phyloP scores from a whole-genome alignment of 1,140 invertebrate genomes.

The Pararge aegeria region DNA sequence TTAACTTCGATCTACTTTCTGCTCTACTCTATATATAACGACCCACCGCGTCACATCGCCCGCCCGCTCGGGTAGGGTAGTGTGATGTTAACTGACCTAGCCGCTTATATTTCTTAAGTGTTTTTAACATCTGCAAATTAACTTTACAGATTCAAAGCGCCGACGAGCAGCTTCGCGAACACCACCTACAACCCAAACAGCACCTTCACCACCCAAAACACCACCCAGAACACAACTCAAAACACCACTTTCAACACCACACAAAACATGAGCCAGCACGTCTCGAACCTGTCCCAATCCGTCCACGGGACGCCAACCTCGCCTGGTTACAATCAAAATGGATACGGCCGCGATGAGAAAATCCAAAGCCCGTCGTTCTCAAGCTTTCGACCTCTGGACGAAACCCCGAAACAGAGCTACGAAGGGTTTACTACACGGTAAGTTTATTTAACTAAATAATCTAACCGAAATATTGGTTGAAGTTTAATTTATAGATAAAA shows the following conservation, averaged over 20 bases:
- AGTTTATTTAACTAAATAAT: conserved; percentile 29
- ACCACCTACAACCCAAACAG: conserved; percentile 71
- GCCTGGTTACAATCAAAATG: conserved; percentile 32
- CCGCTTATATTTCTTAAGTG: too few relatives aligned
- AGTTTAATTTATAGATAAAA: conserved; percentile 17
- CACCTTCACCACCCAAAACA: conserved; percentile 50
- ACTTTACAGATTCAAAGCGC: conserved; percentile 58
- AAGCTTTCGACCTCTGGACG: conserved; percentile 64
- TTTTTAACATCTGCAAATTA: too few relatives aligned
- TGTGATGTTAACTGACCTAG: too few relatives aligned
- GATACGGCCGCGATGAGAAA: conserved; percentile 44
- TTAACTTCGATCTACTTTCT: too few relatives aligned
- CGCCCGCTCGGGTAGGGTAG: too few relatives aligned
- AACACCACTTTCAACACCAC: conserved; percentile 29
- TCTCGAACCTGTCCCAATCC: conserved; percentile 33
- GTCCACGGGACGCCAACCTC: conserved; percentile 23
- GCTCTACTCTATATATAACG: too few relatives aligned
- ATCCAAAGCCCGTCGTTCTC: conserved; percentile 69
- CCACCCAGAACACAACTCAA: conserved; percentile 33
- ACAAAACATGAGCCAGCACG: conserved; percentile 33
- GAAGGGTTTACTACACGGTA: conserved; percentile 83
- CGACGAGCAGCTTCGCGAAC: conserved; percentile 66
- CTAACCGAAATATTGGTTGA: not conserved
- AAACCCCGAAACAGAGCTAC: conserved; percentile 77
- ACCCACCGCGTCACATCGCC: too few relatives aligned